These are phyloP conservation scores for Myripristis jacobus DNA, from an alignment of 2,797 vertebrate species.

Conservation along the genomic window DNA sequence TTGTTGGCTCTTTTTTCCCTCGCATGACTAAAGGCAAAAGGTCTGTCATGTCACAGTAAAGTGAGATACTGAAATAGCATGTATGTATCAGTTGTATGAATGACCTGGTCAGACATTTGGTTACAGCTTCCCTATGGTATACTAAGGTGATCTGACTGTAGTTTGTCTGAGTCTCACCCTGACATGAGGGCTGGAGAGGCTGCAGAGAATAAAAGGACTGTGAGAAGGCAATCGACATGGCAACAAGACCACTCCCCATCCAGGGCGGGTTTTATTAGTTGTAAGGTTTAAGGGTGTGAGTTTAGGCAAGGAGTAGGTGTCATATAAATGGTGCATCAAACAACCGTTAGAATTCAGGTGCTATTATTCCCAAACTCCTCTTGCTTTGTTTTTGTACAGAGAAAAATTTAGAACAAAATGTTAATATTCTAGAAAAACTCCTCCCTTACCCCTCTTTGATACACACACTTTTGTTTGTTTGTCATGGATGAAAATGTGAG, in stretches of 20 bases:
- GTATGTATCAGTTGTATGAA: constrained; percentile 50
- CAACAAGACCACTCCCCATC: constrained; percentile 62
- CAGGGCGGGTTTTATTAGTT: constrained; percentile 60
- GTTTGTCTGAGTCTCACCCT: neutral
- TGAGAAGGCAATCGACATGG: constrained; percentile 70
- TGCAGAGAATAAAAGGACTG: constrained; percentile 46
- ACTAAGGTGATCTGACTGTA: neutral
- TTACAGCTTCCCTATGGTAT: constrained; percentile 23
- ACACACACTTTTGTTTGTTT: constrained; percentile 53
- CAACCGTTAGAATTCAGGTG: constrained; percentile 82
- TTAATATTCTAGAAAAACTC: constrained; percentile 67
- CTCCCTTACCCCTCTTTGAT: constrained; percentile 67
- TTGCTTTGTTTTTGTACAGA: constrained; percentile 80
- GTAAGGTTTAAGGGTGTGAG: constrained; percentile 7
- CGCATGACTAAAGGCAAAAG: constrained; percentile 37
- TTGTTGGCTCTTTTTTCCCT: constrained; percentile 34
- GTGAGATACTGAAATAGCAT: constrained; percentile 38
- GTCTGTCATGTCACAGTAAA: constrained; percentile 23
- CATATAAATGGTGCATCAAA: constrained; percentile 71
- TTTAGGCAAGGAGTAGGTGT: constrained; percentile 51
- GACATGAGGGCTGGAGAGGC: neutral
- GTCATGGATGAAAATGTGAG: constrained; percentile 57
- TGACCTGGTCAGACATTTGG: constrained; percentile 30
- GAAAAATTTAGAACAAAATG: constrained; percentile 71
- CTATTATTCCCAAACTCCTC: constrained; percentile 81